These are phyloP conservation scores for Hydra vulgaris DNA, from an alignment of 30 jellyfish, hydroid and myxozoan genomes.

Conservation along the genomic window DNA sequence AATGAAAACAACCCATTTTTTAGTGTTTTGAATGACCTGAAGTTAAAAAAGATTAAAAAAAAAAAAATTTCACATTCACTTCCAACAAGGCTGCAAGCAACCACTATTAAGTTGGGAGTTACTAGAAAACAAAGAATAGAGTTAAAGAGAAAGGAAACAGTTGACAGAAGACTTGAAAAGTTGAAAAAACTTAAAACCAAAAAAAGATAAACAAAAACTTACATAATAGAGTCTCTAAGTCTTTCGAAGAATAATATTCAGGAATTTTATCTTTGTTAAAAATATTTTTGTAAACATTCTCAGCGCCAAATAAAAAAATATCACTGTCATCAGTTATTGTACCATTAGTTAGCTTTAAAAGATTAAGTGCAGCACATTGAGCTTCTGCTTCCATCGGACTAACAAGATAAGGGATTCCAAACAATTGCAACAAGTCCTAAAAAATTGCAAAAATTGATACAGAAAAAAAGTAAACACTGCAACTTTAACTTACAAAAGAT, in stretches of 20 bases:
- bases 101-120: too few relatives aligned
- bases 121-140: too few relatives aligned
- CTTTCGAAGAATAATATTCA: constrained; percentile 35
- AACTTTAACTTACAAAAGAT: too few relatives aligned
- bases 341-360: constrained; percentile 59
- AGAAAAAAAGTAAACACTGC: too few relatives aligned
- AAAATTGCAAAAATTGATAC: background rate
- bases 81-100: too few relatives aligned
- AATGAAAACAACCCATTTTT: too few relatives aligned
- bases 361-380: constrained; percentile 81
- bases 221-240: constrained; percentile 39
- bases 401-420: constrained; percentile 67
- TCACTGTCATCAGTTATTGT: constrained; percentile 76
- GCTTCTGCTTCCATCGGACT: constrained; percentile 98
- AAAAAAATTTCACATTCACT: too few relatives aligned
- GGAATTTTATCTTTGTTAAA: constrained; percentile 60
- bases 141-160: too few relatives aligned
- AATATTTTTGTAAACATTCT: constrained; percentile 57
- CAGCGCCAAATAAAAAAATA: constrained; percentile 68
- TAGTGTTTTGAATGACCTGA: too few relatives aligned
- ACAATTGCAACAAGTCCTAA: constrained; percentile 61
- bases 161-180: too few relatives aligned
- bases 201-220: constrained; percentile 29
- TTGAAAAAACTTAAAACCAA: too few relatives aligned
- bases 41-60: too few relatives aligned